Conservation (phyloP, 2,113 vertebrate genomes). For the Scomber japonicus region DNA sequence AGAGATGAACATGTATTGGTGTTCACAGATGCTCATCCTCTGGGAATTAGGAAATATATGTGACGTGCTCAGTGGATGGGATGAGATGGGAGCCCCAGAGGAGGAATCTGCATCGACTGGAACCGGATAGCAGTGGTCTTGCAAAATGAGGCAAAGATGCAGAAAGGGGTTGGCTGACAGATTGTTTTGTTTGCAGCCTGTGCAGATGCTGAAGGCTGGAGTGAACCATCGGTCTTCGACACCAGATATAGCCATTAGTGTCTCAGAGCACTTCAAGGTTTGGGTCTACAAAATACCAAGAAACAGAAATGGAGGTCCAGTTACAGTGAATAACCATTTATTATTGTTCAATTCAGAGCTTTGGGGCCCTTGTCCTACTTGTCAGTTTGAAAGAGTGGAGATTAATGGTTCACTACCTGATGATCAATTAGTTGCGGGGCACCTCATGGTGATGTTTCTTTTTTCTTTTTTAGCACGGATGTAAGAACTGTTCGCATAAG, state of each 20-base stretch:
- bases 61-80: neutral
- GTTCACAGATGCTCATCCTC: neutral
- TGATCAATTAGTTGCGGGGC: neutral
- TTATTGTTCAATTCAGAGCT: neutral
- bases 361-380: neutral
- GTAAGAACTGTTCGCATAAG: slow-evolving; percentile 1
- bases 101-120: neutral
- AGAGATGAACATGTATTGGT: neutral
- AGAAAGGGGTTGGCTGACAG: neutral
- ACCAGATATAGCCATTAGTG: neutral
- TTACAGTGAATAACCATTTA: neutral
- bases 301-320: too few relatives aligned
- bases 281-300: neutral
- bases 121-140: neutral
- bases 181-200: neutral
- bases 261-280: neutral
- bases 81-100: neutral
- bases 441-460: slow-evolving; percentile 5
- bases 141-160: neutral
- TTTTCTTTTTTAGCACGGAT: neutral
- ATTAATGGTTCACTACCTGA: neutral
- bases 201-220: neutral
- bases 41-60: too few relatives aligned
- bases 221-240: neutral
- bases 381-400: neutral